Evolutionary conservation across 2,888 invertebrate species (phyloP).

Genomic region (Clepsis dumicolana): DNA sequence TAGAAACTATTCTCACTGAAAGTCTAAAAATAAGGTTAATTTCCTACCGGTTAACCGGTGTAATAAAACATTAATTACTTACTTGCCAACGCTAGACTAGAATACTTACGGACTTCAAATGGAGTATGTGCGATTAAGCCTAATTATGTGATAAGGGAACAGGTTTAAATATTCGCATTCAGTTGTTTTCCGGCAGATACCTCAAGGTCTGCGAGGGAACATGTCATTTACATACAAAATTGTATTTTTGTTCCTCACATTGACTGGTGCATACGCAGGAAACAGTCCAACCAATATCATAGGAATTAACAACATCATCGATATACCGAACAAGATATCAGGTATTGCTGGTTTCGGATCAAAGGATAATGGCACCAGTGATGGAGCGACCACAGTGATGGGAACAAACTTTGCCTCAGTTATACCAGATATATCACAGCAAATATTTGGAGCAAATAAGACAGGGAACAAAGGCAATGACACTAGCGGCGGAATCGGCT

Average conservation of each 20-base stretch:
- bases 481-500: constrained; percentile 3
- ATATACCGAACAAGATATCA: constrained; percentile 19
- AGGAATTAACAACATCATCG: constrained; percentile 21
- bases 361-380: constrained; percentile 12
- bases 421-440: constrained; percentile 5
- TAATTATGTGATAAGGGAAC: constrained; percentile 22
- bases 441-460: constrained; percentile 20
- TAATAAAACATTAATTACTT: constrained; percentile 12
- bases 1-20: neutral
- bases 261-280: neutral
- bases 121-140: neutral
- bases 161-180: constrained; percentile 30
- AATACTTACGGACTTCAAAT: neutral
- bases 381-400: constrained; percentile 25
- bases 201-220: constrained; percentile 4
- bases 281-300: constrained; percentile 3
- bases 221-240: constrained; percentile 16
- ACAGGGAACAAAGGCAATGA: constrained; percentile 9
- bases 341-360: constrained; percentile 19
- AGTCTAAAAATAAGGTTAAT: neutral
- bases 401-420: constrained; percentile 8
- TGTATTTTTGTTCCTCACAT: constrained; percentile 4
- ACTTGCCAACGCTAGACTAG: neutral
- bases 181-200: constrained; percentile 24
- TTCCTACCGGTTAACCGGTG: neutral